Base-by-base conservation (phyloP, 2,888 invertebrate genomes). In the Nebria brevicollis region DNA sequence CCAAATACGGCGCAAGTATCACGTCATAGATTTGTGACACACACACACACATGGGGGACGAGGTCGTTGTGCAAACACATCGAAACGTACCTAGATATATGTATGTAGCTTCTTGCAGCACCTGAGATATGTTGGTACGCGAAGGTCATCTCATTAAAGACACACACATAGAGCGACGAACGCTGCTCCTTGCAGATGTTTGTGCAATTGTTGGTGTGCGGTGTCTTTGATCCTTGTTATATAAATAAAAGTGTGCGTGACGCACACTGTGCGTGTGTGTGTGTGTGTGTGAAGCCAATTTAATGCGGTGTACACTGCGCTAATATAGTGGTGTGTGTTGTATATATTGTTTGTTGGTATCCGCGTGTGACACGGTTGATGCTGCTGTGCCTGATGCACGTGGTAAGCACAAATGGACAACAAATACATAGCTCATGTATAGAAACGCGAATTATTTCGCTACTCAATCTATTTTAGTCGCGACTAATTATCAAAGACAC, bases 1-100 rank as follows among this genome's bases (percentile, higher is more conserved):
- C 70, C 70, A 70, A 70, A 70, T 70, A 70, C 70, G 70, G 70
- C 70, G n/a, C 66, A 66, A 25, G 66, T 66, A 66, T 43, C 43
- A 43, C 43, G 43, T 43, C 66, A 66, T 66, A 66, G n/a, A 66
- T 66, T 68, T 5, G 10, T 15, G 20, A 25, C 34, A 70, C 70
- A 34, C 15, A 54, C 66, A 65, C 25, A 25, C 25, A 25, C 25
- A 25, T 66, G 66, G 8, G 66, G 66, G 15, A 13, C 26, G 25
- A 11, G 66, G 20, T 66, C 66, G 66, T 66, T 70, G 25, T 25
- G 34, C 70, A 70, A 70, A 25, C 25, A 34, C 70, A 70, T 11
- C 20, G 10, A 68, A 4, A n/a, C 15, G 20, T 20, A 68, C 20
- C 68, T 68, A 20, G 68, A 68, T 20, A 26, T 68, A 43, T 6